phyloP scores from a whole-genome alignment of 2,888 invertebrate species.

The Paralinhomoeus sp. region DNA sequence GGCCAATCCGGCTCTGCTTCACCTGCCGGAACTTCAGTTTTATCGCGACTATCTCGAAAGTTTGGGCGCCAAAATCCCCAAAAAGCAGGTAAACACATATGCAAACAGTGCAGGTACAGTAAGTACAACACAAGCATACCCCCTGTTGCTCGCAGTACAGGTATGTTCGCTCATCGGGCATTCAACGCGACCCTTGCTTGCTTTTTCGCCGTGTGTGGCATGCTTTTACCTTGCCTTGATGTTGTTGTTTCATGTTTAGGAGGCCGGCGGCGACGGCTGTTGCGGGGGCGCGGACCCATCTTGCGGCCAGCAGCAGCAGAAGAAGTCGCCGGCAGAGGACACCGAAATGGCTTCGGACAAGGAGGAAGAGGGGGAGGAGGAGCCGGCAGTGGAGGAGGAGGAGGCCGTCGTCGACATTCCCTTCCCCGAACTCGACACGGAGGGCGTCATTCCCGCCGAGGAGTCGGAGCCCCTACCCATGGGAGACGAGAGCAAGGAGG shows the following conservation, averaged over 20 bases:
- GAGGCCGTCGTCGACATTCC: slow-evolving; percentile 9
- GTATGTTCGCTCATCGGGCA: too few relatives aligned
- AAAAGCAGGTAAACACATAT: too few relatives aligned
- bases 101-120: too few relatives aligned
- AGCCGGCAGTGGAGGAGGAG: background rate
- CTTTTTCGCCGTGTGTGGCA: too few relatives aligned
- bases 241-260: too few relatives aligned
- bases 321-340: slow-evolving; percentile 4
- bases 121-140: too few relatives aligned
- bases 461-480: slow-evolving; percentile 12
- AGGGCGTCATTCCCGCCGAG: slow-evolving; percentile 16
- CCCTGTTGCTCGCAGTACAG: too few relatives aligned
- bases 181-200: too few relatives aligned
- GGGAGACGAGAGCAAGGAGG: slow-evolving; percentile 15
- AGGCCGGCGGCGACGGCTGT: too few relatives aligned
- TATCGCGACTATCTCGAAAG: slow-evolving; percentile 51
- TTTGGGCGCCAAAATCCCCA: slow-evolving; percentile 11
- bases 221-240: too few relatives aligned
- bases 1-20: slow-evolving; percentile 44
- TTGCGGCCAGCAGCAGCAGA: slow-evolving; percentile 1
- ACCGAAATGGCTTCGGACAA: too few relatives aligned
- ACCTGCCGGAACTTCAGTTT: slow-evolving; percentile 50
- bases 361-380: slow-evolving; percentile 3
- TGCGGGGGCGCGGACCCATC: too few relatives aligned
- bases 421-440: slow-evolving; percentile 9